These are phyloP conservation scores for Listrodromus nycthemerus DNA, from an alignment of 2,888 invertebrate species.

Conservation along the genomic window DNA sequence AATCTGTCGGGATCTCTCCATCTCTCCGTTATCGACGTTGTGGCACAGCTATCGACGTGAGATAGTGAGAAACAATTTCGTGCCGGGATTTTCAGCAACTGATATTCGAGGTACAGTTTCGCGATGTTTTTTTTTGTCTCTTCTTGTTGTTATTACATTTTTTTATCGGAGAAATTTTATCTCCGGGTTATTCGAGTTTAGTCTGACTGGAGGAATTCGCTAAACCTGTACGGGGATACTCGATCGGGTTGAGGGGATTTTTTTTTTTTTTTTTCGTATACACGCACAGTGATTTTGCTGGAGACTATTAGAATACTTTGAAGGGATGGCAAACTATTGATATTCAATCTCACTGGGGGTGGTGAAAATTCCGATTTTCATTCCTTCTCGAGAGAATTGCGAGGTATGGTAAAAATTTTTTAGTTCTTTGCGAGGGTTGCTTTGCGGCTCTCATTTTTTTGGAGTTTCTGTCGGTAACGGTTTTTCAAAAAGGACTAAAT, in stretches of 20 bases:
- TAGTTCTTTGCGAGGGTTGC: not conserved
- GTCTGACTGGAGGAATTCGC: not conserved
- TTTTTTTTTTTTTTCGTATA: constrained; percentile 9
- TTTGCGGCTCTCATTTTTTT: not conserved
- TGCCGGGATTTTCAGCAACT: constrained; percentile 33
- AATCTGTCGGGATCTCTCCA: constrained; percentile 54
- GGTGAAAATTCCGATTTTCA: not conserved
- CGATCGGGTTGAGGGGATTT: not conserved
- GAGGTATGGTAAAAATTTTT: not conserved
- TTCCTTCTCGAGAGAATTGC: not conserved
- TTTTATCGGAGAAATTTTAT: not conserved
- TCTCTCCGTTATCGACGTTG: constrained; percentile 6
- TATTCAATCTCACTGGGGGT: not conserved
- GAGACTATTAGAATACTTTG: not conserved
- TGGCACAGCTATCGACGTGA: constrained; percentile 57
- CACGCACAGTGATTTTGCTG: not conserved
- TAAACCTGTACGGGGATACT: not conserved
- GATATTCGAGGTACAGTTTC: constrained; percentile 13
- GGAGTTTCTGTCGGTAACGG: too few relatives aligned
- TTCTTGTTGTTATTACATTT: not conserved
- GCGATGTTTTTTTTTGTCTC: not conserved
- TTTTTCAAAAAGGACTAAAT: too few relatives aligned
- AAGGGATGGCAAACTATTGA: not conserved
- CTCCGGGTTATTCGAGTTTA: constrained; percentile 10
- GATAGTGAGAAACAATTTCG: constrained; percentile 43